Conservation (phyloP, 2,888 invertebrate genomes). For the Atethmia centrago region DNA sequence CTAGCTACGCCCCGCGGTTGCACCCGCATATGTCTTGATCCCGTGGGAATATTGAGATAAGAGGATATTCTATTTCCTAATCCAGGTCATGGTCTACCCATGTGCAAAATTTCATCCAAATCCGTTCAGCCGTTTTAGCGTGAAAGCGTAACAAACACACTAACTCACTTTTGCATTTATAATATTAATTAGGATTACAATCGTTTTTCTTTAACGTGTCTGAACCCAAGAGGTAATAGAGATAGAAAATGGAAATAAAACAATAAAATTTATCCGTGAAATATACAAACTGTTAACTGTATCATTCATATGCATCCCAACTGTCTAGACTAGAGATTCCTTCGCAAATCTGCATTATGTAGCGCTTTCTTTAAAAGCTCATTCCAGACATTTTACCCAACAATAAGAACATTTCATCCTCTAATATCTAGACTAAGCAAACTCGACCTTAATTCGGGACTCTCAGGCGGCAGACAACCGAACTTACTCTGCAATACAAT, state of each 20-base stretch:
- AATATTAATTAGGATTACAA: not conserved
- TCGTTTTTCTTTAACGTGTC: not conserved
- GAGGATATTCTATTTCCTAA: no score
- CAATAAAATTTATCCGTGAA: not conserved
- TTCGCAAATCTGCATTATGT: slow-evolving; percentile 5
- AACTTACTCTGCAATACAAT: not conserved
- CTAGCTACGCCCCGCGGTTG: no score
- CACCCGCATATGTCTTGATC: no score
- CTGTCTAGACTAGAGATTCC: not conserved
- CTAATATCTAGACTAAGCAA: not conserved
- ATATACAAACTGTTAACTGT: not conserved
- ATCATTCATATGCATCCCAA: not conserved
- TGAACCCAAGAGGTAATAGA: not conserved
- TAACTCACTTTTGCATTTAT: no score
- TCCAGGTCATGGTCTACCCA: no score
- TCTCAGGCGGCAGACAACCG: no score
- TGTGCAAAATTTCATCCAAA: no score
- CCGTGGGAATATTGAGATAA: no score
- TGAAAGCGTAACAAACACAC: no score
- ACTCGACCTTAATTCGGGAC: not conserved
- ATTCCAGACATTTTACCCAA: not conserved
- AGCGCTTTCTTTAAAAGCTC: not conserved
- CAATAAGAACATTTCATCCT: not conserved
- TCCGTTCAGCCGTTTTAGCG: no score
- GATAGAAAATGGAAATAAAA: not conserved